Conservation (phyloP, 2,888 invertebrate genomes). For the Drosophila histrio region DNA sequence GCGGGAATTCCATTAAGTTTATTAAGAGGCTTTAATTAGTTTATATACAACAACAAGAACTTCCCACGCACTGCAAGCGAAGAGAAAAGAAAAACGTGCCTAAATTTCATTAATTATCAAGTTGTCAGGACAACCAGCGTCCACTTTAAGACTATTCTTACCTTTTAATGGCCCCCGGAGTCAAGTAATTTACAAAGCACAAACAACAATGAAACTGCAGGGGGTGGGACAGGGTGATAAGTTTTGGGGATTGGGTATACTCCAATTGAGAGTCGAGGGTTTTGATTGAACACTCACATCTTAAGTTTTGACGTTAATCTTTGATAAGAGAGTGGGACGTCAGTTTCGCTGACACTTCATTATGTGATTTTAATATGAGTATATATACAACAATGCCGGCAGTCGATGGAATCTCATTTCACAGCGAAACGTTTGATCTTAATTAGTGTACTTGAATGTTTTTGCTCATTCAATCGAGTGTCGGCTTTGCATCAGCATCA, state of each 20-base stretch:
- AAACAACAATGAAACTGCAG: slow-evolving; percentile 28
- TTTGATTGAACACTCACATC: slow-evolving; percentile 74
- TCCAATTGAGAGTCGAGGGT: slow-evolving; percentile 30
- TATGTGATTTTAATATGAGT: slow-evolving; percentile 76
- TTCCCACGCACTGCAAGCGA: slow-evolving; percentile 10
- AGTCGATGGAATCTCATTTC: slow-evolving; percentile 68
- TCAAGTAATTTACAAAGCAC: slow-evolving; percentile 57
- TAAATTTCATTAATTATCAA: slow-evolving; percentile 74
- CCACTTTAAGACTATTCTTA: slow-evolving; percentile 62
- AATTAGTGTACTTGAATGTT: slow-evolving; percentile 75
- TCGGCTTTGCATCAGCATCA: slow-evolving; percentile 70
- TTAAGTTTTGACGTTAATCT: slow-evolving; percentile 77
- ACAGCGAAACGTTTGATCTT: slow-evolving; percentile 72
- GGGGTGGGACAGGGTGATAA: not conserved
- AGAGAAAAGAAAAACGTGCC: slow-evolving; percentile 38
- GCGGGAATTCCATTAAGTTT: slow-evolving; percentile 66
- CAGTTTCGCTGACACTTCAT: slow-evolving; percentile 76
- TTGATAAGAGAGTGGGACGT: slow-evolving; percentile 52
- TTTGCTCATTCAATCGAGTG: slow-evolving; percentile 55
- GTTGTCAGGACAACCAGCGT: slow-evolving; percentile 49
- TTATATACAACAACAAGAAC: slow-evolving; percentile 28
- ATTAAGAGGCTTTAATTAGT: slow-evolving; percentile 73
- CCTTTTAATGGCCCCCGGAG: slow-evolving; percentile 62
- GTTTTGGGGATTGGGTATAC: not conserved
- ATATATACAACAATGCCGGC: slow-evolving; percentile 57